Evolutionary conservation across 2,797 vertebrate species (phyloP), one percentile per base, ranked within the genome.

Genomic region (Enteromius thamalakanensis): DNA sequence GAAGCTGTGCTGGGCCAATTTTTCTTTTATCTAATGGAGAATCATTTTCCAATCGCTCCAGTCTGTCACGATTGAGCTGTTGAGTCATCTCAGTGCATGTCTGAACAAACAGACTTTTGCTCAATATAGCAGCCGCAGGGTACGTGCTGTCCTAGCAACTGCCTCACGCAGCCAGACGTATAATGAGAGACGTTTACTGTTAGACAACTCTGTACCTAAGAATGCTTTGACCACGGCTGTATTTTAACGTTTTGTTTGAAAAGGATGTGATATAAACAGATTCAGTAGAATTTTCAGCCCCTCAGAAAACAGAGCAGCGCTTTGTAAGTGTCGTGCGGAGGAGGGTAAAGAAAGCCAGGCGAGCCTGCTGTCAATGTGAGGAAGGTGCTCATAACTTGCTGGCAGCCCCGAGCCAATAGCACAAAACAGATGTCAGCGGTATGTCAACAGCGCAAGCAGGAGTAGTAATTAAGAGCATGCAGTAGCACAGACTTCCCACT

Each of bases 401-500:
- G 47, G 65, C 55, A 81, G 58, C 49, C 58, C 45, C n/a, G 14
- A 79, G 49, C 23, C 42, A 80, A 80, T 14, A 80, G 76, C 32
- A 55, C 47, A 72, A 68, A 72, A 51, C 64, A 75, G 51, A 81
- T 55, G 45, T 51, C 32, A 32, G 40, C 6, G 17, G 40, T 14
- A 29, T 68, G 49, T 40, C 51, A 75, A 45, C 60, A 71, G 40
- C 32, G 17, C 47, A 67, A 76, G 80, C n/a, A 40, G 74, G 45
- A 71, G 51, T 62, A 49, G 71, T 55, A 67, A 53, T 67, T 60
- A 64, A 74, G 55, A 81, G 78, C 60, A 65, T 89, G 90, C 64
- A 88, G 75, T 87, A 70, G 77, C 42, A 67, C 19, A 5, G 12
- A 65, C 47, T 68, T 53, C 88, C 89, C 90, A 90, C 84, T 74